Base-by-base conservation (phyloP, 64 coral and sea anemone species). In the Trachythela sp. region DNA sequence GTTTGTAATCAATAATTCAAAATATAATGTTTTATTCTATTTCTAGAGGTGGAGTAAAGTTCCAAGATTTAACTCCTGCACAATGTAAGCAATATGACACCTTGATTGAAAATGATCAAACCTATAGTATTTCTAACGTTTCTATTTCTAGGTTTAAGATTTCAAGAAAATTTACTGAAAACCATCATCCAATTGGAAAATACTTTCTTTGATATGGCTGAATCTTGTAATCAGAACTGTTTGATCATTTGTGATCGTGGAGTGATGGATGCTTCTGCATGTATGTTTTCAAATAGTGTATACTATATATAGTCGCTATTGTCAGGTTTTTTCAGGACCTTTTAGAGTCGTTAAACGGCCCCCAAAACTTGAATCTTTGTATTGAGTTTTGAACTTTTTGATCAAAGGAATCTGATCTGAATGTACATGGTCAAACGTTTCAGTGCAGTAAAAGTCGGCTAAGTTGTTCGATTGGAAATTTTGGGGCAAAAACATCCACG, bases 201-300 rank as follows among this genome's bases (percentile, higher is more conserved):
- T 43, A 99, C 96, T 30, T 99, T 77, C 85, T 99, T 99, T 93
- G 96, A 95, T 84, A 54, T 99, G 36, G 93, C 96, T 34, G 43
- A 87, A 1, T 51, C 40, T 36, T 91, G 84, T 38, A 48, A 88
- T 18, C 89, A 75, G 31, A 60, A 99, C 84, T 95, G 93, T 18
- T 77, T 99, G 30, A 84, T 99, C 70, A 99, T 99, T 22, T 91
- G 96, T 93, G 96, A 99, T 90, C 90, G 96, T 75, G 96, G 96
- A 85, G 90, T 94, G 22, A 99, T 99, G 96, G 96, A 99, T 54
- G 88, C 96, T n/a, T 95, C 96, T 18, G 94, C 96, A 89, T 99
- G 96, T 99, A 92, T 86, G 95, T 77, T 37, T 11, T 34, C n/a
- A n/a, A n/a, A n/a, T 10, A 42, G 20, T 8, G 0, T 1, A 30